A percentile compares a stretch with the other conserved stretches of the same genome.
Evolutionary conservation across 2,888 invertebrate species (phyloP).

Genomic region (Actias luna): DNA sequence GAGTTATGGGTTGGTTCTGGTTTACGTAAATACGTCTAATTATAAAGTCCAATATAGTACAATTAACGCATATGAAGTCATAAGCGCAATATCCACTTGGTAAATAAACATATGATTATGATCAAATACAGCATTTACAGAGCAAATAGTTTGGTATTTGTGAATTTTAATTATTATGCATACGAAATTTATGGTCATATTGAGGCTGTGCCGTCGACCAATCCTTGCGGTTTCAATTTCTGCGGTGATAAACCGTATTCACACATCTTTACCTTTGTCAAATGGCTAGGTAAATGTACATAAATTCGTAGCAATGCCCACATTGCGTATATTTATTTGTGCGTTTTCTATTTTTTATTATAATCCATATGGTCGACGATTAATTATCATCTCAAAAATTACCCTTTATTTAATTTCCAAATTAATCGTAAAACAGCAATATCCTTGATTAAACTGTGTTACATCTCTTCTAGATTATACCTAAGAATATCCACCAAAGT

Average conservation of each 20-base stretch:
- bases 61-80: too few species aligned
- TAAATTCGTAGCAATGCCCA: neutral
- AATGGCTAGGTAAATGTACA: neutral
- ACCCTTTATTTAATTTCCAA: too few species aligned
- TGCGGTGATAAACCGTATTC: neutral
- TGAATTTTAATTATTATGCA: neutral
- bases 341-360: neutral
- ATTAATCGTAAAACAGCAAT: too few species aligned
- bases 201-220: neutral
- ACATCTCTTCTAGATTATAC: too few species aligned
- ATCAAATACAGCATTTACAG: neutral
- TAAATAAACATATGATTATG: neutral
- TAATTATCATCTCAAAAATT: too few species aligned
- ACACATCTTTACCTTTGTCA: neutral
- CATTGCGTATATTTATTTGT: neutral
- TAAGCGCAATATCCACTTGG: neutral
- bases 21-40: too few species aligned
- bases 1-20: too few species aligned
- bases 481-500: too few species aligned
- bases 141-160: conserved; percentile 1
- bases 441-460: too few species aligned
- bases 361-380: too few species aligned
- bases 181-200: neutral
- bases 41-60: too few species aligned
- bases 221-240: neutral